These are phyloP conservation scores for Myotis davidii DNA, from an alignment of 2,113 vertebrate genomes.

Conservation along the genomic window DNA sequence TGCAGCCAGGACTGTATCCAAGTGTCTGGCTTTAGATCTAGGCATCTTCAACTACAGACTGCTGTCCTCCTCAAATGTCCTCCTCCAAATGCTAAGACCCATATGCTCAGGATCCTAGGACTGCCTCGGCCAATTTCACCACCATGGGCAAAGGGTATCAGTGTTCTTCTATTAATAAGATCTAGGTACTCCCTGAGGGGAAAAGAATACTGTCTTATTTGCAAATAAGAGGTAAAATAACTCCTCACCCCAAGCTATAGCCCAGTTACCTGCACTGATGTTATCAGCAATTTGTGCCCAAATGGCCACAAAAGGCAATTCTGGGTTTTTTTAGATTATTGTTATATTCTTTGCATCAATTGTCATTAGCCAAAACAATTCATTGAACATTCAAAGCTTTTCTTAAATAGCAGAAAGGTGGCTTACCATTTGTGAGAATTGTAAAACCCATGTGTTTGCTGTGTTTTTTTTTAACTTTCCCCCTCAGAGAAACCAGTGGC, in stretches of 20 bases:
- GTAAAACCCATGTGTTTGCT: not conserved
- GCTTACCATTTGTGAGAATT: slow-evolving; percentile 4
- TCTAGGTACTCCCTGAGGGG: not conserved
- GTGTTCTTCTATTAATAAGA: not conserved
- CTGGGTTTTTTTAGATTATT: slow-evolving; percentile 14
- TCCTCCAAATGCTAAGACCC: not conserved
- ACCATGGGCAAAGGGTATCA: not conserved
- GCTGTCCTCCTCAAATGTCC: not conserved
- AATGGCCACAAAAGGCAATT: slow-evolving; percentile 42
- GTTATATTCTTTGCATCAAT: slow-evolving; percentile 1
- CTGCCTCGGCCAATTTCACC: not conserved
- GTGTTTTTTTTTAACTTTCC: not conserved
- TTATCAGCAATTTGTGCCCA: slow-evolving; percentile 44
- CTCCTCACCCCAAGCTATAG: not conserved
- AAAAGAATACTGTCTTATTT: not conserved
- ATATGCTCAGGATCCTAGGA: not conserved
- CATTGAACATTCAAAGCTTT: slow-evolving; percentile 35
- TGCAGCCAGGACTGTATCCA: not conserved
- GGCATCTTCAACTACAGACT: not conserved
- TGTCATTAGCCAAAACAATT: slow-evolving; percentile 37
- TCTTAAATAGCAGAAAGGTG: slow-evolving; percentile 49
- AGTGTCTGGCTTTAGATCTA: not conserved
- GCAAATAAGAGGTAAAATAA: slow-evolving; percentile 52
- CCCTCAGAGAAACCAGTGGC: slow-evolving; percentile 8
- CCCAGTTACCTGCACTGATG: not conserved